Base-by-base conservation (phyloP, 2,113 vertebrate species). In the Microcebus tavaratra region DNA sequence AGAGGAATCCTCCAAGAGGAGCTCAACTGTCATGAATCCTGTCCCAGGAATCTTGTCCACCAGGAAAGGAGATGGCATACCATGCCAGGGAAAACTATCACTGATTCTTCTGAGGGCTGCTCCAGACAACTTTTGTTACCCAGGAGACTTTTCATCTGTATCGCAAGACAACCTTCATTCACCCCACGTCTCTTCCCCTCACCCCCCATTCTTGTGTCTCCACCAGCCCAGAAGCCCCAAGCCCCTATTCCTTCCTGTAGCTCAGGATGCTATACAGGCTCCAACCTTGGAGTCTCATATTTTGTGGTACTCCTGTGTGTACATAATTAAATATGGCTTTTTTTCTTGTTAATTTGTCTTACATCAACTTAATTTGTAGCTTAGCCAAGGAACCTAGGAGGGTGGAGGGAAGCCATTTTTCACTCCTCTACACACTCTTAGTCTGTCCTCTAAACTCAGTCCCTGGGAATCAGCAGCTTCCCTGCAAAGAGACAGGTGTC, bases 391-490 rank as follows among this genome's bases (percentile, higher is more conserved):
- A 76, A 48, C 42, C 27, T 48, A 48, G 73, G 27, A 48, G 73
- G 73, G 27, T 76, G 29, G 27, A 45, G 73, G 73, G 73, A 76
- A 31, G 45, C 45, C 73, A 31, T 48, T 76, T 48, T 76, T 48
- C 27, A 1, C 7, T 48, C 42, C 29, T 76, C 42, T 48, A 18
- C 27, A 76, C 42, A 75, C 68, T 42, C n/a, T 88, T 45, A 42
- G 76, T 78, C 89, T 94, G 59, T 80, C 45, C 34, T 93, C 72
- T n/a, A 27, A 61, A 39, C 55, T 93, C 72, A 93, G 4, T 65
- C n/a, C 55, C 63, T 90, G 80, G 68, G 87, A 90, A 76, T 82
- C n/a, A 91, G 61, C 78, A 80, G 39, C 25, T 96, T 90, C 39
- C 45, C 42, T 78, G 39, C 10, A 2, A 63, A 45, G 63, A 95